phyloP scores from a whole-genome alignment of 2,113 vertebrate genomes.

The Rafetus swinhoei region DNA sequence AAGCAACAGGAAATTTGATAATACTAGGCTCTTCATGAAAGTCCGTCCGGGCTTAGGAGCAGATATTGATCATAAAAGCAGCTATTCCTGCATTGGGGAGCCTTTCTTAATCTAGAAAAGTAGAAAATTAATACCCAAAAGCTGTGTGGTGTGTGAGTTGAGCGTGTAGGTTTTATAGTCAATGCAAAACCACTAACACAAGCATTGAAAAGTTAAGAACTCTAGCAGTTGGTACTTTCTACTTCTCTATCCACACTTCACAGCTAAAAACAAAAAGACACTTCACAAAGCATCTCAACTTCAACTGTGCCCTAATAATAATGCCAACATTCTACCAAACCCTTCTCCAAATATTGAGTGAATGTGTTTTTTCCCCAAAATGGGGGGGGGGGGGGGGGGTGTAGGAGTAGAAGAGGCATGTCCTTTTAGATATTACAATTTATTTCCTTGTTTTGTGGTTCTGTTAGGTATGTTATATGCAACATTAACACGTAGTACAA shows the following conservation, averaged over 20 bases:
- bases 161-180: background rate
- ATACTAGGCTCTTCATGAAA: background rate
- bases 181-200: background rate
- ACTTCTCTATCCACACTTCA: background rate
- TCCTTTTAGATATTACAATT: background rate
- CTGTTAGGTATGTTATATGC: background rate
- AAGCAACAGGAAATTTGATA: too few relatives aligned
- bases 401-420: background rate
- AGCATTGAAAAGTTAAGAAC: background rate
- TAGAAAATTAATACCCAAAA: background rate
- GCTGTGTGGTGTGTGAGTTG: background rate
- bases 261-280: background rate
- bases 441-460: background rate
- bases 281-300: background rate
- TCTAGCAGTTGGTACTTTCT: background rate
- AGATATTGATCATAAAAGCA: background rate
- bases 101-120: background rate
- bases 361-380: background rate
- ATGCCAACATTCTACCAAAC: background rate
- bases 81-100: background rate
- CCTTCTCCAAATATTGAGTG: background rate
- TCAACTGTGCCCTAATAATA: background rate
- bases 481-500: accelerated
- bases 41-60: background rate
- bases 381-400: background rate